Evolutionary conservation across 2,113 vertebrate genomes (phyloP).

Genomic region (Cyanistes caeruleus): DNA sequence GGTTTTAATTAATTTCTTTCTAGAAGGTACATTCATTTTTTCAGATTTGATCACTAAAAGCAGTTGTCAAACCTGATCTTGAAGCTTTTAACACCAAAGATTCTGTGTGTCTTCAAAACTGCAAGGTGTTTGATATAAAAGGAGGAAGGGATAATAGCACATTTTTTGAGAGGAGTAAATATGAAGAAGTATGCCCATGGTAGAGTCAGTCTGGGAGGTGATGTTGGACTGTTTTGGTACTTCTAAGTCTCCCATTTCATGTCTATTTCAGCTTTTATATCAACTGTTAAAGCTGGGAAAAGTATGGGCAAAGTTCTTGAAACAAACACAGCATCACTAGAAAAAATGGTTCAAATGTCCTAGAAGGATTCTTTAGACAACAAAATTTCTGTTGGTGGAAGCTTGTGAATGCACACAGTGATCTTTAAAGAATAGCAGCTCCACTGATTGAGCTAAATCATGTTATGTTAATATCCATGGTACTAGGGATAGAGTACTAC

Average conservation of each 20-base stretch:
- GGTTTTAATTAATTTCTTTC: background rate
- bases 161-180: background rate
- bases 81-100: background rate
- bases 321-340: background rate
- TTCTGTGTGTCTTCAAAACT: background rate
- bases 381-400: background rate
- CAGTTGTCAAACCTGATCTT: background rate
- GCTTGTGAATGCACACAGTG: background rate
- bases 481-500: background rate
- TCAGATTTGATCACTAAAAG: background rate
- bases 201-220: background rate
- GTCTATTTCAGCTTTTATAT: background rate
- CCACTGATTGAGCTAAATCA: background rate
- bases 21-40: background rate
- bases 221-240: background rate
- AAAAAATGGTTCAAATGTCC: background rate
- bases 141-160: background rate
- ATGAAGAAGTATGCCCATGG: background rate
- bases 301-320: background rate
- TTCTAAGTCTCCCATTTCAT: background rate
- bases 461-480: background rate
- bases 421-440: background rate
- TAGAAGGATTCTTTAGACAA: background rate
- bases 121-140: background rate
- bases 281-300: background rate